A percentile compares a stretch with the other conserved stretches of the same genome.
These are phyloP conservation scores for Lasioglossum oenotherae DNA, from an alignment of 2,888 invertebrate species.

Conservation along the genomic window DNA sequence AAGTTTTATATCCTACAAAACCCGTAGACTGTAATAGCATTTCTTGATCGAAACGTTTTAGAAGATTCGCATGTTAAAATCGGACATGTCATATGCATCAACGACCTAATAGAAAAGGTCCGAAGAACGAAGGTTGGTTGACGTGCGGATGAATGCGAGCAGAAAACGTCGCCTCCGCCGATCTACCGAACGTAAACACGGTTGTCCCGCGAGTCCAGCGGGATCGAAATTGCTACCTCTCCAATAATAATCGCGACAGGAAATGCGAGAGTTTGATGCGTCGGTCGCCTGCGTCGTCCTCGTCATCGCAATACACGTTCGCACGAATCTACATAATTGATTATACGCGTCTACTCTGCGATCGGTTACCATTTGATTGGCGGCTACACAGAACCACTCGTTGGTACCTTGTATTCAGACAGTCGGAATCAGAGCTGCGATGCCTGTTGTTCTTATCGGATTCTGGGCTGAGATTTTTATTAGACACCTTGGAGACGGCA, in stretches of 20 bases:
- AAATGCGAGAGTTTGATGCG: conserved; percentile 55
- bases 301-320: neutral
- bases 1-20: too few species aligned
- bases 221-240: conserved; percentile 52
- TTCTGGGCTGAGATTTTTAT: neutral
- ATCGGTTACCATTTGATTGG: conserved; percentile 55
- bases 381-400: neutral
- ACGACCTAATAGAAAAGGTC: neutral
- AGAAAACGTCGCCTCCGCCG: conserved; percentile 42
- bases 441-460: neutral
- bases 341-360: conserved; percentile 50
- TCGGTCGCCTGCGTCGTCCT: conserved; percentile 13
- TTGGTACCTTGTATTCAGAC: neutral
- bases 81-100: too few species aligned
- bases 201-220: conserved; percentile 48
- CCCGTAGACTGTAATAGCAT: too few species aligned
- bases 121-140: conserved; percentile 35
- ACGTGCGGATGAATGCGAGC: conserved; percentile 30
- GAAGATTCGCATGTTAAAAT: too few species aligned
- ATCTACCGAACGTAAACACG: conserved; percentile 61
- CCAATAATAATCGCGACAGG: conserved; percentile 58
- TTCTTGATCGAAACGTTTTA: too few species aligned
- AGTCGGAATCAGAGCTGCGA: neutral
- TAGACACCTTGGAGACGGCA: neutral
- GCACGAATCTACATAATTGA: conserved; percentile 60